Base-by-base conservation (phyloP, 1,140 invertebrate genomes). In the Conus ventricosus region DNA sequence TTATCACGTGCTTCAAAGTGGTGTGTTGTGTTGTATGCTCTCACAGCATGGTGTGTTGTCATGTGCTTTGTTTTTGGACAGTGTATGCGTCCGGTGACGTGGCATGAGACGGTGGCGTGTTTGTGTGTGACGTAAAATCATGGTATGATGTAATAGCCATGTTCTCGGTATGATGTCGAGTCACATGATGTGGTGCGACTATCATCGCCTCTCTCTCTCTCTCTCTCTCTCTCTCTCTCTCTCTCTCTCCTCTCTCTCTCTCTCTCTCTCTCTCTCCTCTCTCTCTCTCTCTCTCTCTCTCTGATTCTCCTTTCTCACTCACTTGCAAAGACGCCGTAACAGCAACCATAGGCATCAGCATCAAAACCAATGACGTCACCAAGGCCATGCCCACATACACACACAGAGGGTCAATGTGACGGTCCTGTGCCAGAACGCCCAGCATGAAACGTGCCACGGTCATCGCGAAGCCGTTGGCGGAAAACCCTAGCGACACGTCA, bases 341-440 rank as follows among this genome's bases (percentile, higher is more conserved):
- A n/a, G 88, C 88, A 20, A 85, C 63, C n/a, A 88, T 51, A 7
- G 88, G 88, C 71, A 54, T 78, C 51, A 88, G 8, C 15, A 67
- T 10, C 13, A 88, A 0, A 1, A 54, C 5, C 10, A 67, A 11
- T 27, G 55, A 67, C n/a, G 81, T 57, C 39, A 84, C n/a, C 51
- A 85, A 51, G 17, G 27, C 25, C 57, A 88, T 23, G 54, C 82
- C 82, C 23, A 88, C 75, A 25, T 81, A 88, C 8, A 85, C 6
- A 0, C 63, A 20, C 63, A 88, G 67, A 8, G 63, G 60, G 27
- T 88, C 88, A 60, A 85, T 53, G 57, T 85, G 63, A 7, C 55
- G 27, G 83, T 84, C 88, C 54, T 84, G 83, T 2, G 60, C 88
- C 63, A 88, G 23, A n/a, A 27, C 63, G 25, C 88, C 88, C 27